Conservation (phyloP, 2,888 invertebrate species). For the Drosophila kanekoi region DNA sequence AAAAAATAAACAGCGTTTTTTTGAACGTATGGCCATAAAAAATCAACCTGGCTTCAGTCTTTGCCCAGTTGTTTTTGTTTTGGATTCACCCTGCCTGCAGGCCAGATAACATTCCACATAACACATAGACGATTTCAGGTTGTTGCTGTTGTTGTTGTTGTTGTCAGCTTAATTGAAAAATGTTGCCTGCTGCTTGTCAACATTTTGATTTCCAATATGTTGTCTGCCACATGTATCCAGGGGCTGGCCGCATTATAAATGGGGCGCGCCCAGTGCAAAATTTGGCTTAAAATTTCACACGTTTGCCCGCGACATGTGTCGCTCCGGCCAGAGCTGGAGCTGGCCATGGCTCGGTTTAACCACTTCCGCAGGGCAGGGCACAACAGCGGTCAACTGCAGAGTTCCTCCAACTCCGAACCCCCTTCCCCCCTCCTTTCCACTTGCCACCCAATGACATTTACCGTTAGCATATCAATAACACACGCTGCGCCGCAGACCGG, state of each 20-base stretch:
- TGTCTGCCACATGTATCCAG: slow-evolving; percentile 30
- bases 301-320: slow-evolving; percentile 73
- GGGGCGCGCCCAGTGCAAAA: slow-evolving; percentile 36
- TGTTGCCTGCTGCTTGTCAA: slow-evolving; percentile 71
- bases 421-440: no score
- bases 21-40: no score
- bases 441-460: slow-evolving; percentile 57
- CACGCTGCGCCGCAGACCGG: slow-evolving; percentile 65
- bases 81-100: background rate
- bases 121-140: background rate
- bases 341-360: slow-evolving; percentile 48
- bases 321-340: slow-evolving; percentile 22
- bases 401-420: no score
- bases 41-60: no score
- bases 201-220: slow-evolving; percentile 81
- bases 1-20: no score
- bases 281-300: slow-evolving; percentile 76
- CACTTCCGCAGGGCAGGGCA: slow-evolving; percentile 67
- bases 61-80: no score
- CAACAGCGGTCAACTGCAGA: slow-evolving; percentile 71
- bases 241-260: slow-evolving; percentile 52
- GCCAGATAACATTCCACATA: slow-evolving; percentile 22
- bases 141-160: slow-evolving; percentile 7
- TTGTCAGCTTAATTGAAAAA: slow-evolving; percentile 73
- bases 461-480: slow-evolving; percentile 82